Conservation (phyloP, 2,888 invertebrate genomes). For the Homarus gammarus region DNA sequence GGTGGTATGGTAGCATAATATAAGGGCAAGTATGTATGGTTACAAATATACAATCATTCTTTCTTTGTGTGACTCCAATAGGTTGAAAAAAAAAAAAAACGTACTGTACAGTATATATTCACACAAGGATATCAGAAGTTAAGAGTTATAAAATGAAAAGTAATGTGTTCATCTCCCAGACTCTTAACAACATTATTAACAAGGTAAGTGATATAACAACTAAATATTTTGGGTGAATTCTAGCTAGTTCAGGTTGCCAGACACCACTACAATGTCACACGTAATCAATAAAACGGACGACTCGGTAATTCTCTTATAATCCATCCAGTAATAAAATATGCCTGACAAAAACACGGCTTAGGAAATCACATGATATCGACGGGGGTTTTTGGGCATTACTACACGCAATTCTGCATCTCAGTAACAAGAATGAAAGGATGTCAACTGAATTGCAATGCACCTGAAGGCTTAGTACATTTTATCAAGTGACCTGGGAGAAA, state of each 20-base stretch:
- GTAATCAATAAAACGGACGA: slow-evolving; percentile 16
- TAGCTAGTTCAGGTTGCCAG: slow-evolving; percentile 22
- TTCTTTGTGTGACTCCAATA: too few relatives aligned
- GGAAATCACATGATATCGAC: not conserved
- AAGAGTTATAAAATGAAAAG: too few relatives aligned
- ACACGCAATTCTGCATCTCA: not conserved
- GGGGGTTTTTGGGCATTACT: not conserved
- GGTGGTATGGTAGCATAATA: too few relatives aligned
- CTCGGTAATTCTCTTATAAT: not conserved
- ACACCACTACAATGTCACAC: slow-evolving; percentile 18
- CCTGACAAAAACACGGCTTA: not conserved
- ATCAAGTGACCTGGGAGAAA: not conserved
- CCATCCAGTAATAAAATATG: not conserved
- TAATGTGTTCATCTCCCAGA: not conserved
- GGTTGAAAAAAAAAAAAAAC: too few relatives aligned
- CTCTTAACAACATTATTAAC: not conserved
- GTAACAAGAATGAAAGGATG: not conserved
- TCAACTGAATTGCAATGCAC: not conserved
- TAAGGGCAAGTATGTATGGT: too few relatives aligned
- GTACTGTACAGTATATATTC: too few relatives aligned
- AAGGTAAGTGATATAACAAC: not conserved
- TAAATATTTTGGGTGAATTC: not conserved
- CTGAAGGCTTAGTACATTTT: not conserved
- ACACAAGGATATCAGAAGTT: too few relatives aligned
- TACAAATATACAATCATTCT: too few relatives aligned